Evolutionary conservation across 2,888 invertebrate genomes (phyloP).

Genomic region (Trissolcus japonicus): DNA sequence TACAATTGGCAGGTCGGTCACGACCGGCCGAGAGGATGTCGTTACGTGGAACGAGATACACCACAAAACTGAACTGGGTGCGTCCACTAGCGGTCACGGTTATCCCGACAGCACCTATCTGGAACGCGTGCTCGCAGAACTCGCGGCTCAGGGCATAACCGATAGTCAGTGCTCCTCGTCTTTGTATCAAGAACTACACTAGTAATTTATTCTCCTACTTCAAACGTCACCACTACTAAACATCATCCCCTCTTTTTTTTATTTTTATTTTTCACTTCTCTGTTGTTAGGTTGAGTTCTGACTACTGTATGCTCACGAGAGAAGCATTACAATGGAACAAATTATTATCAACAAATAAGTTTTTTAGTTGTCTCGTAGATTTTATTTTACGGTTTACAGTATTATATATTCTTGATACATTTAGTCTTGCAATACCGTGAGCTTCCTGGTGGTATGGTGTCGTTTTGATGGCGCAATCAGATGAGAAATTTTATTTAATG

Average conservation of each 20-base stretch:
- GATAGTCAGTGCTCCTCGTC: slow-evolving; percentile 70
- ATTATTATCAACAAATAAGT: not conserved
- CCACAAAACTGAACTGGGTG: slow-evolving; percentile 87
- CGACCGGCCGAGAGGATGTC: slow-evolving; percentile 93
- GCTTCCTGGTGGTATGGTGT: not conserved
- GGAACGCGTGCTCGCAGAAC: slow-evolving; percentile 80
- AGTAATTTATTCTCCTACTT: slow-evolving; percentile 5
- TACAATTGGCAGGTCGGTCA: slow-evolving; percentile 90
- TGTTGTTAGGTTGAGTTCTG: no score
- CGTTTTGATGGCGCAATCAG: not conserved
- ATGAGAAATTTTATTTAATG: no score
- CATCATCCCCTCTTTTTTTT: not conserved
- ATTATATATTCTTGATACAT: slow-evolving; percentile 13
- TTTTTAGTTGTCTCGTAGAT: slow-evolving; percentile 16
- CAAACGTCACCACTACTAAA: not conserved
- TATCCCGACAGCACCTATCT: slow-evolving; percentile 88
- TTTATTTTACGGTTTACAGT: slow-evolving; percentile 26
- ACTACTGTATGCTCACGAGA: slow-evolving; percentile 21
- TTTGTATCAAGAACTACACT: slow-evolving; percentile 73
- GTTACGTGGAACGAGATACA: slow-evolving; percentile 95
- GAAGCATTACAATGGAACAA: slow-evolving; percentile 13
- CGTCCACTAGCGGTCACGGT: slow-evolving; percentile 79
- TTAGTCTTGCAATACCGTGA: slow-evolving; percentile 6
- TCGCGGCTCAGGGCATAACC: slow-evolving; percentile 79
- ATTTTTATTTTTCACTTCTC: not conserved